phyloP scores from a whole-genome alignment of 2,797 vertebrate species.

The Fratercula arctica region DNA sequence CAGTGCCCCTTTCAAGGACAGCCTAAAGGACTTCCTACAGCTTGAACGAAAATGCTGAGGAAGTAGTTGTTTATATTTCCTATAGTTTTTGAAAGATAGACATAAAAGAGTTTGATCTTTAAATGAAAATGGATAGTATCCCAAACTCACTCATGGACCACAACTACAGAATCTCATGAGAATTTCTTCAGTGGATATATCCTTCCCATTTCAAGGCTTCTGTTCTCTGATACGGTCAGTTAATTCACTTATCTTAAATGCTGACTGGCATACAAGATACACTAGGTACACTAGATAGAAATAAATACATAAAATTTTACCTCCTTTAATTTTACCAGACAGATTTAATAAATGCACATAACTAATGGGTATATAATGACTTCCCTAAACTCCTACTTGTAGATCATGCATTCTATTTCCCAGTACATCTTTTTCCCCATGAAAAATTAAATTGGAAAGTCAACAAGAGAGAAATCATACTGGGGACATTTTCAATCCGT shows the following conservation, averaged over 20 bases:
- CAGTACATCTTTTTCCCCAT: constrained; percentile 38
- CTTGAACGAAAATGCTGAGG: background rate
- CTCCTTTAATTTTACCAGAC: constrained; percentile 45
- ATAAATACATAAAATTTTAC: constrained; percentile 55
- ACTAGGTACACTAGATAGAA: constrained; percentile 23
- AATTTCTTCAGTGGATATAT: background rate
- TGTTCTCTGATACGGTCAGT: background rate
- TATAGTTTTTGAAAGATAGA: background rate
- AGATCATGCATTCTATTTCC: constrained; percentile 63
- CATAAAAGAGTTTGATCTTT: constrained; percentile 13
- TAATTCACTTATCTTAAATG: constrained; percentile 16
- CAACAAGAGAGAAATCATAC: constrained; percentile 65
- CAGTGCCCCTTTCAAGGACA: background rate
- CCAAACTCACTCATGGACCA: background rate
- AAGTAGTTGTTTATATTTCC: background rate
- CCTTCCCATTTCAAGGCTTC: background rate
- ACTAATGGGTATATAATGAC: constrained; percentile 66
- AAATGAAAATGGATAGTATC: background rate
- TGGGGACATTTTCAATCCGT: constrained; percentile 40
- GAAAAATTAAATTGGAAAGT: constrained; percentile 63
- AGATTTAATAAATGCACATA: constrained; percentile 68
- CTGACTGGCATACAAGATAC: constrained; percentile 5
- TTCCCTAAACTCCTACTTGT: constrained; percentile 61
- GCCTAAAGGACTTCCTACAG: background rate
- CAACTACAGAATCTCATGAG: background rate